Percentiles rank a stretch among this genome's conserved stretches.
These are phyloP conservation scores for Acleris laterana DNA, from an alignment of 2,888 invertebrate genomes.

Conservation along the genomic window DNA sequence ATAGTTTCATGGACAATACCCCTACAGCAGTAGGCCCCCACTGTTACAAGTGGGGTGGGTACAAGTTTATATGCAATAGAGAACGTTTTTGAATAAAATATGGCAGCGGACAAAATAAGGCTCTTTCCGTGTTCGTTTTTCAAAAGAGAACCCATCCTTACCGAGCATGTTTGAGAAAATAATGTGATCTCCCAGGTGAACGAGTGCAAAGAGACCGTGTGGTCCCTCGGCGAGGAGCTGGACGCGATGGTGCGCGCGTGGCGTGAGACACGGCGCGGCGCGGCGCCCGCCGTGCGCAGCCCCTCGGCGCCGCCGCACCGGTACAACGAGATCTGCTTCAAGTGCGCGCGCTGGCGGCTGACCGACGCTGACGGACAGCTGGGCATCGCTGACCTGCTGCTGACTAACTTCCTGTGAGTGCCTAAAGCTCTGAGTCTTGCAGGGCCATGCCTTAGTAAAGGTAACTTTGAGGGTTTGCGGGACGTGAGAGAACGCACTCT, in stretches of 20 bases:
- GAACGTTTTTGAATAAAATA: too few relatives aligned
- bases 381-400: slow-evolving; percentile 97
- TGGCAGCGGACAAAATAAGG: too few relatives aligned
- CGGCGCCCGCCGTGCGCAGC: slow-evolving; percentile 87
- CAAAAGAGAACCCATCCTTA: too few relatives aligned
- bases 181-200: slow-evolving; percentile 83
- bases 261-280: slow-evolving; percentile 88
- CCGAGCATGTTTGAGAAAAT: background rate
- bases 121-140: too few relatives aligned
- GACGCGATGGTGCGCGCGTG: slow-evolving; percentile 97
- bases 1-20: too few relatives aligned
- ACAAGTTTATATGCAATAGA: too few relatives aligned
- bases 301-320: slow-evolving; percentile 90
- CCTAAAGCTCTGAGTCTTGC: too few relatives aligned
- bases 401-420: slow-evolving; percentile 95
- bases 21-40: too few relatives aligned
- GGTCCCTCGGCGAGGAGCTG: slow-evolving; percentile 95
- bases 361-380: slow-evolving; percentile 99
- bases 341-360: slow-evolving; percentile 98
- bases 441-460: too few relatives aligned
- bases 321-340: slow-evolving; percentile 95
- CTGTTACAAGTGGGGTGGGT: too few relatives aligned
- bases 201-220: slow-evolving; percentile 95
- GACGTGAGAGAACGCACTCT: too few relatives aligned
- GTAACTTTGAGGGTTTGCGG: fast-evolving